Evolutionary conservation across 2,797 vertebrate genomes (phyloP), one percentile per base, ranked within the genome.

Genomic region (Rhincodon typus): DNA sequence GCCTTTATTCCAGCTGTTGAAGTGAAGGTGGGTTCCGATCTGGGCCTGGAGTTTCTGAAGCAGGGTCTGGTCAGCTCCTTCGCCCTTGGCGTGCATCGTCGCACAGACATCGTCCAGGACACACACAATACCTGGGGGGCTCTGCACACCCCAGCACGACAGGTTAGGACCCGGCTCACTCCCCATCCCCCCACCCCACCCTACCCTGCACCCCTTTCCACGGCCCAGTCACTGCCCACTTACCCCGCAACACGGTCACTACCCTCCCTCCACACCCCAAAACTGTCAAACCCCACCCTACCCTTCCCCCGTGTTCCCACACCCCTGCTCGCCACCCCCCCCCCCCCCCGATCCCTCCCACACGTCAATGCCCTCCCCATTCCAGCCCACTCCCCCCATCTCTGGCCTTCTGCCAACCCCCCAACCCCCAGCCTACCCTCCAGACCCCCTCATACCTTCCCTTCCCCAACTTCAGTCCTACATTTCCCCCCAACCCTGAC

Each of bases 31-130:
- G 1, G 96, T 96, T 67, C 98, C 97, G 0, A 98, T 97, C 90
- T 98, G 97, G 0, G 97, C 97, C 97, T 98, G 98, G 0, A 98
- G 97, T 84, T 98, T 98, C 97, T 98, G 98, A 72, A 98, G 96
- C 96, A 98, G 97, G 0, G 98, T 98, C 97, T 98, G 98, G 95
- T 98, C 98, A 0, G 98, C 98, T 0, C 98, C 98, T 25, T 98
- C 98, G 0, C 98, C 98, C 96, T 98, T 98, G 42, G 98, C 98
- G 46, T 98, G 98, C 98, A 98, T 98, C 1, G 98, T 98, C 3
- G 98, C 98, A 0, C 98, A 98, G 6, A 98, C 98, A 0, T 98
- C 98, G 10, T 98, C 98, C 96, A 98, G 97, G 95, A 98, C 96
- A 96, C 98, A 98, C 98, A 98, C 98, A 23, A 98, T 96, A 1